These are phyloP conservation scores for Apostichopus californicus DNA, from an alignment of 35 echinoderm and acorn worm species.

Conservation along the genomic window DNA sequence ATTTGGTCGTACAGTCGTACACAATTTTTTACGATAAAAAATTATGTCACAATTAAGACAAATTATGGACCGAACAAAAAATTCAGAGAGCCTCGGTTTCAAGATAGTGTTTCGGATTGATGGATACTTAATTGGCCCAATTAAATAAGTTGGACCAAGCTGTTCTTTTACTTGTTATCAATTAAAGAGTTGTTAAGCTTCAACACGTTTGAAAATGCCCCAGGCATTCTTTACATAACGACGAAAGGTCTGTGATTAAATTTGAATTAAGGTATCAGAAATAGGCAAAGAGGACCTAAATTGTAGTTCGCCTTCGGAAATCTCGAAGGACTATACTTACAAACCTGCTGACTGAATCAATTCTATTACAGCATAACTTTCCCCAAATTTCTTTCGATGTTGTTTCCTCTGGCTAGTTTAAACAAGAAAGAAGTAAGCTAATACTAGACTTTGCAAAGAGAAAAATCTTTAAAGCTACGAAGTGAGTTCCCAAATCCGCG, in stretches of 20 bases:
- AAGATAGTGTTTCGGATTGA: slow-evolving; percentile 9
- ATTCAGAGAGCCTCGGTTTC: background rate
- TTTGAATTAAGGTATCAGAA: slow-evolving; percentile 19
- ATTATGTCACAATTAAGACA: slow-evolving; percentile 49
- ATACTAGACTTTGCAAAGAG: no score
- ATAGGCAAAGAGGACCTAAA: background rate
- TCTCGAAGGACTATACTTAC: background rate
- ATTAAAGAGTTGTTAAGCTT: slow-evolving; percentile 30
- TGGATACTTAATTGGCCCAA: slow-evolving; percentile 35
- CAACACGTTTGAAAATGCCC: slow-evolving; percentile 21
- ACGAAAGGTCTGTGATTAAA: slow-evolving; percentile 21
- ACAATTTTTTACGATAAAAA: background rate
- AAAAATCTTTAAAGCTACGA: no score
- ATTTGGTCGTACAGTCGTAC: background rate
- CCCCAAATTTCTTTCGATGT: no score
- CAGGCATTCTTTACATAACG: background rate
- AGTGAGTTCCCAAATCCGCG: no score
- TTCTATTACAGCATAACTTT: background rate
- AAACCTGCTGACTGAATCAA: background rate
- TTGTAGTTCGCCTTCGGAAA: background rate
- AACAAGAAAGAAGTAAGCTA: no score
- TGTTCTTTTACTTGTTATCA: slow-evolving; percentile 14
- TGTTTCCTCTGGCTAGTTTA: no score
- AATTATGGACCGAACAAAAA: slow-evolving; percentile 4
- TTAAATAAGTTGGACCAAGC: slow-evolving; percentile 28